Percentiles rank a stretch among this genome's conserved stretches.
phyloP scores from a whole-genome alignment of 2,888 invertebrate genomes.

The Ophonus ardosiacus region DNA sequence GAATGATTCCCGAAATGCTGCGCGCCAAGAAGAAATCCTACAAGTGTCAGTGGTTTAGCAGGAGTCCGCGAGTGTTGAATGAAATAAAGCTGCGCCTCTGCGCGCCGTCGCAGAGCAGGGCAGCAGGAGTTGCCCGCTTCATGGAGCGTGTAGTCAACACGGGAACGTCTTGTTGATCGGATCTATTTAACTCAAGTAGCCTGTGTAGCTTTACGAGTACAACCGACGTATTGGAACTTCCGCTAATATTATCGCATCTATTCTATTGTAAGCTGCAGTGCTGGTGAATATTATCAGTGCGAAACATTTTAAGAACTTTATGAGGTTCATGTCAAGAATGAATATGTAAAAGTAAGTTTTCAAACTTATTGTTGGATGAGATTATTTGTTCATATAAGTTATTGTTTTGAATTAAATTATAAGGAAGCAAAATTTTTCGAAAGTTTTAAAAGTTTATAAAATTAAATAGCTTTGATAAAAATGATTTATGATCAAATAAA shows the following conservation, averaged over 20 bases:
- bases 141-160: constrained; percentile 10
- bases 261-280: not conserved
- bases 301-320: not conserved
- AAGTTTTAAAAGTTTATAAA: no score
- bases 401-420: no score
- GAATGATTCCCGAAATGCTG: no score
- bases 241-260: not conserved
- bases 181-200: not conserved
- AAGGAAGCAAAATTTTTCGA: no score
- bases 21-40: not conserved
- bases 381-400: no score
- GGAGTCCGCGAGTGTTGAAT: constrained; percentile 15
- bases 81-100: not conserved
- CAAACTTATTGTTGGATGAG: no score
- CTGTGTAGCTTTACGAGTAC: constrained; percentile 1
- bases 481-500: no score
- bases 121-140: not conserved
- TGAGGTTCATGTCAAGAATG: not conserved
- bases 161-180: constrained; percentile 17
- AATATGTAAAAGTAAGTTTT: not conserved
- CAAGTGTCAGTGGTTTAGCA: constrained; percentile 18
- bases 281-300: not conserved
- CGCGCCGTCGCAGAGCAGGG: not conserved
- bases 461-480: no score
- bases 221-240: not conserved